A percentile compares a stretch with the other conserved stretches of the same genome.
Evolutionary conservation across 2,888 invertebrate genomes (phyloP).

Genomic region (Caenorhabditis sp.): DNA sequence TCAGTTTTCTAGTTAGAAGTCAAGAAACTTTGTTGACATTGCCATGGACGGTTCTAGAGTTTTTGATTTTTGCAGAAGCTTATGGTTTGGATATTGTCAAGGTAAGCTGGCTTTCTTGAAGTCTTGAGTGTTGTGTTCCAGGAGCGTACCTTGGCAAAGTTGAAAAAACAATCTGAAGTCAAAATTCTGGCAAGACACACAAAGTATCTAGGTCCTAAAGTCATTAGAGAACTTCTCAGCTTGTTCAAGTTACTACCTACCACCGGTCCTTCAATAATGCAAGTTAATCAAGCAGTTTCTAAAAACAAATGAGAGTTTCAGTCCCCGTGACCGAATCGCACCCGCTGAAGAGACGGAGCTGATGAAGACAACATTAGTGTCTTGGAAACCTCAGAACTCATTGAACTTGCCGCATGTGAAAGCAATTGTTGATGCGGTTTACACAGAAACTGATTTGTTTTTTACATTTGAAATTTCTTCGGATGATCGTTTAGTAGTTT

Average conservation of each 20-base stretch:
- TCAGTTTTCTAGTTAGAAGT: background rate
- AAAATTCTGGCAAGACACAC: background rate
- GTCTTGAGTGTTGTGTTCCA: background rate
- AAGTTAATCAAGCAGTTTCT: no score
- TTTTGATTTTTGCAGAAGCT: constrained; percentile 7
- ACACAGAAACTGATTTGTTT: background rate
- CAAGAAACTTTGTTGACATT: background rate
- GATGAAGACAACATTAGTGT: background rate
- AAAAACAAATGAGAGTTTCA: background rate
- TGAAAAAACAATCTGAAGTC: background rate
- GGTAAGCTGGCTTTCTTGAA: background rate
- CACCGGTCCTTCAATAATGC: background rate
- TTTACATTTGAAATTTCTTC: background rate
- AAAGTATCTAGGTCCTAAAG: background rate
- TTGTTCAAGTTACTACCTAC: background rate
- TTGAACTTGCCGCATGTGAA: background rate
- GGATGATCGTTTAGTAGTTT: background rate
- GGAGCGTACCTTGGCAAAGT: background rate
- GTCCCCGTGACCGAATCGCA: background rate
- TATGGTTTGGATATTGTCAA: background rate
- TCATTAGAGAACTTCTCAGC: background rate
- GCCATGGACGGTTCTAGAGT: background rate
- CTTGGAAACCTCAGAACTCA: background rate
- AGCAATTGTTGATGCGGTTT: background rate
- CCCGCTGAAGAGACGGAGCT: background rate